Evolutionary conservation across 2,888 invertebrate species (phyloP).

Genomic region (Deilephila porcellus): DNA sequence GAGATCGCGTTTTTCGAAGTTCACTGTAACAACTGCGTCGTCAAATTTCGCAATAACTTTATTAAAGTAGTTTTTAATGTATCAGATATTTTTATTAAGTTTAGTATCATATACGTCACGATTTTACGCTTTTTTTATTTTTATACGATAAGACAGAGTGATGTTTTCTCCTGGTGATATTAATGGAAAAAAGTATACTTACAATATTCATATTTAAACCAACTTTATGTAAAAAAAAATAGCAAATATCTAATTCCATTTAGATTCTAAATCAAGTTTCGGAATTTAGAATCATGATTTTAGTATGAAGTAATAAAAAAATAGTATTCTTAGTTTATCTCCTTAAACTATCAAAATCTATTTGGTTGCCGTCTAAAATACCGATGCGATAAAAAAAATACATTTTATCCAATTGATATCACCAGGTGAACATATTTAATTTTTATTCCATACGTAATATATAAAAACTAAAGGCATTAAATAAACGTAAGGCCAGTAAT

Average conservation of each 20-base stretch:
- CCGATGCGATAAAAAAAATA: too few relatives aligned
- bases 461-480: constrained; percentile 51
- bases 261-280: too few relatives aligned
- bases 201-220: too few relatives aligned
- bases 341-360: too few relatives aligned
- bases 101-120: neutral
- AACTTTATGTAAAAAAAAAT: too few relatives aligned
- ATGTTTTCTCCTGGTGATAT: neutral
- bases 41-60: constrained; percentile 10
- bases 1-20: neutral
- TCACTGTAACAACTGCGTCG: neutral
- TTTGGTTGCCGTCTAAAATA: too few relatives aligned
- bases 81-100: constrained; percentile 4
- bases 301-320: too few relatives aligned
- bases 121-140: neutral
- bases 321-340: too few relatives aligned
- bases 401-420: neutral
- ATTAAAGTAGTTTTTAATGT: neutral
- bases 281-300: too few relatives aligned
- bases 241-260: too few relatives aligned
- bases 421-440: neutral
- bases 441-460: neutral
- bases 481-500: constrained; percentile 66
- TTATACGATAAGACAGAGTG: neutral
- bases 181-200: neutral